Evolutionary conservation across 2,888 invertebrate genomes (phyloP).

Genomic region (Flabesymbios commensalis): DNA sequence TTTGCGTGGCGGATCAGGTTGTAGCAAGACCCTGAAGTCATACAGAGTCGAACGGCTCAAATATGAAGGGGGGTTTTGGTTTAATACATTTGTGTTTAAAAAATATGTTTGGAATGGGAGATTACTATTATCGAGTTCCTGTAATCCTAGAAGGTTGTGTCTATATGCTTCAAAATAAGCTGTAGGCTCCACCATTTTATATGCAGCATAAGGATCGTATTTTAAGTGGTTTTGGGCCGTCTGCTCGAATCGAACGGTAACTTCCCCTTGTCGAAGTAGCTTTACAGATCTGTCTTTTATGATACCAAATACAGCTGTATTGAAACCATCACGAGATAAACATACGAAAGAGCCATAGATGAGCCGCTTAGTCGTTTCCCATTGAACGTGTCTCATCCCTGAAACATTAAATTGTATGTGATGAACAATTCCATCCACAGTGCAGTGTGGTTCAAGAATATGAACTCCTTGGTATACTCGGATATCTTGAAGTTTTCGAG

Average conservation of each 20-base stretch:
- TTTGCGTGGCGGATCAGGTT: not conserved
- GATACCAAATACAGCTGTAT: constrained; percentile 72
- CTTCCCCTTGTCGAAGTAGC: constrained; percentile 47
- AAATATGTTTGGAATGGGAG: constrained; percentile 75
- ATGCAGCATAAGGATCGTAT: constrained; percentile 10
- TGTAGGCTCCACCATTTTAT: constrained; percentile 74
- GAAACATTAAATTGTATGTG: constrained; percentile 30
- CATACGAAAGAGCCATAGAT: constrained; percentile 76
- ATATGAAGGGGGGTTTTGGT: constrained; percentile 48
- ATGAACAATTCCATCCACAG: constrained; percentile 36
- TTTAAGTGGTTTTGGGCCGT: no score
- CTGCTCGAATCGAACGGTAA: not conserved
- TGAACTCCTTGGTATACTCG: constrained; percentile 9
- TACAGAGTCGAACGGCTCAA: constrained; percentile 6
- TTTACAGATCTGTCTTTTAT: constrained; percentile 57
- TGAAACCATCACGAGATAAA: constrained; percentile 73
- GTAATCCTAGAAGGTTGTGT: constrained; percentile 74
- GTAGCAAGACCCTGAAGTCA: not conserved
- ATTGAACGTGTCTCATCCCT: constrained; percentile 39
- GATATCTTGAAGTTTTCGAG: constrained; percentile 19
- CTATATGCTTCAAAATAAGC: constrained; percentile 83
- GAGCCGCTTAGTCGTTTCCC: constrained; percentile 68
- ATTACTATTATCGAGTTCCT: constrained; percentile 64
- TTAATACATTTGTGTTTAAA: constrained; percentile 59
- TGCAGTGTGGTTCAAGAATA: constrained; percentile 18